Evolutionary conservation across 2,113 vertebrate species (phyloP), one percentile per base, ranked within the genome.

Genomic region (Thunnus maccoyii): DNA sequence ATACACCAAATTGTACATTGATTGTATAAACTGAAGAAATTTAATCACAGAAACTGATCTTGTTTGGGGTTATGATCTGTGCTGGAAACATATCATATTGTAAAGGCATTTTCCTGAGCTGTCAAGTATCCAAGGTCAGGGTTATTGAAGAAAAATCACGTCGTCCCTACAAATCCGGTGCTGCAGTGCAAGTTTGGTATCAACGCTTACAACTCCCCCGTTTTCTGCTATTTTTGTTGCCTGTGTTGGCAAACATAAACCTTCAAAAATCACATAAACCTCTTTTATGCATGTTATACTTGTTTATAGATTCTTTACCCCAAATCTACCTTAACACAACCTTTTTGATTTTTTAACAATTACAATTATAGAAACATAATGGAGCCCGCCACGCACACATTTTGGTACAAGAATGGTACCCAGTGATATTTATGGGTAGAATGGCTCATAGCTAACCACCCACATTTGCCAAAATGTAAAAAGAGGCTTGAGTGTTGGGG

Each of bases 21-120:
- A 87, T 78, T 75, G 66, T 25, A 50, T 56, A 67, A 75, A 76
- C 12, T 17, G 73, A 18, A 85, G 6, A 22, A 74, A 72, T 32
- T 3, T 4, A 71, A 82, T 70, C 62, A 76, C 36, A 84, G 72
- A 90, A 70, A 72, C 46, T 55, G 47, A 74, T 80, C 65, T 65
- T 1, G 16, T 66, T 62, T 8, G 20, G 18, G 10, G 77, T 82
- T 74, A 65, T 62, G 77, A 72, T 69, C 75, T 41, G 4, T 12
- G 51, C 44, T 58, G 51, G 47, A 77, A 60, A 80, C 48, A 16
- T 5, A 58, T 46, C 30, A 62, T 11, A 51, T 12, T 51, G 50
- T 69, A 25, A 17, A 16, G 52, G 1, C 27, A 16, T 80, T 70
- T 70, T 78, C 17, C 22, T 14, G 1, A 54, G 72, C 64, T 52